phyloP scores from a whole-genome alignment of 1,140 invertebrate genomes.

The Platorchestia sp. region DNA sequence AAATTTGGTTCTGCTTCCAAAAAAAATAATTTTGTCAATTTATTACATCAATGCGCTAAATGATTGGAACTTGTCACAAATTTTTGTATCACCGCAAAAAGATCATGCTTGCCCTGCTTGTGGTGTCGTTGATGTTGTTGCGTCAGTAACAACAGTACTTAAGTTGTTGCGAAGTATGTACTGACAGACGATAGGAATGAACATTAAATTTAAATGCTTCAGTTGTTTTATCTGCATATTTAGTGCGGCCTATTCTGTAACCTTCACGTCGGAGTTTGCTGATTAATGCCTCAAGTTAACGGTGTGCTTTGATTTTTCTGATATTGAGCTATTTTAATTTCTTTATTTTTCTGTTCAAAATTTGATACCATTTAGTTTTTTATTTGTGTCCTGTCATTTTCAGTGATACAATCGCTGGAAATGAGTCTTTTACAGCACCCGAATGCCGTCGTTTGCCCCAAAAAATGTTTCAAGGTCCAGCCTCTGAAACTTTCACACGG shows the following conservation, averaged over 20 bases:
- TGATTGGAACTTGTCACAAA: no score
- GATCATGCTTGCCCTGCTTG: no score
- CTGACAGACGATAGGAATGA: no score
- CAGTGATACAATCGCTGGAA: neutral
- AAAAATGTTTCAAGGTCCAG: neutral
- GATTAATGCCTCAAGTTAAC: neutral
- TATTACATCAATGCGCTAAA: no score
- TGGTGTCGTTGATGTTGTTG: no score
- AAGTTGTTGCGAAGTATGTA: no score
- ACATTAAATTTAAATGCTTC: no score
- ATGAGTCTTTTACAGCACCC: neutral
- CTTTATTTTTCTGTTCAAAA: neutral
- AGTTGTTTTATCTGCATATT: neutral
- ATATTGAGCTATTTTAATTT: neutral
- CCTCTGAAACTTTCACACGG: neutral
- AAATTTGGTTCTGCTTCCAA: no score
- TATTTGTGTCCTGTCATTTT: neutral
- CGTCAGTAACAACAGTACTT: no score
- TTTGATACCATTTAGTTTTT: no score
- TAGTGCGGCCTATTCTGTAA: neutral
- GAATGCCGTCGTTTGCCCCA: neutral
- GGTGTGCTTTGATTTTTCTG: neutral
- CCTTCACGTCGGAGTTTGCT: neutral
- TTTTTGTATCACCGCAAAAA: no score
- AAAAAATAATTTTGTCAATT: no score